Conservation (phyloP, 2,113 vertebrate genomes). For the Corydoras maculifer region DNA sequence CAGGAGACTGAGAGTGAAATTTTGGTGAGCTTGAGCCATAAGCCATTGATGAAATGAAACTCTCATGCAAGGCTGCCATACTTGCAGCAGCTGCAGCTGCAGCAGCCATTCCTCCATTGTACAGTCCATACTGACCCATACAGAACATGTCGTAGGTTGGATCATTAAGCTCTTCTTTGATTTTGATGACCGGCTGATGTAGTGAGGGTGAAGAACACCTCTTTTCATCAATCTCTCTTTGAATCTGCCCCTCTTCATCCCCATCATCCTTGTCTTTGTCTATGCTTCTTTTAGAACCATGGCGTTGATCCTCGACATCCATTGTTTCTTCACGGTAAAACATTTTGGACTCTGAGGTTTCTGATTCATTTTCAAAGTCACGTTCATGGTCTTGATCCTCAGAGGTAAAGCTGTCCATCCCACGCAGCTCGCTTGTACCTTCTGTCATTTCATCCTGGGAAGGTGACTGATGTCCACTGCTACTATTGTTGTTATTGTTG, state of each 20-base stretch:
- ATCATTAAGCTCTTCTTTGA: constrained; percentile 94
- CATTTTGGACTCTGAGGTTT: constrained; percentile 89
- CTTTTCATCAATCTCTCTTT: constrained; percentile 78
- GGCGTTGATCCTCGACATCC: constrained; percentile 75
- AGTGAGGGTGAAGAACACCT: constrained; percentile 73
- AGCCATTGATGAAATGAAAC: constrained; percentile 88
- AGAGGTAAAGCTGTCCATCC: constrained; percentile 92
- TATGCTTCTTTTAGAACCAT: constrained; percentile 41
- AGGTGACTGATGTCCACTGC: constrained; percentile 84
- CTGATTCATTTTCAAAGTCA: constrained; percentile 97
- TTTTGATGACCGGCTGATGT: constrained; percentile 83
- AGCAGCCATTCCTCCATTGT: constrained; percentile 82
- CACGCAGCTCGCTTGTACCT: constrained; percentile 74
- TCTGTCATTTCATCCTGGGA: constrained; percentile 93
- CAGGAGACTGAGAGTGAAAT: constrained; percentile 85
- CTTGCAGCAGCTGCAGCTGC: constrained; percentile 79
- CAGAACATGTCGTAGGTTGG: constrained; percentile 99
- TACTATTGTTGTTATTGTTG: constrained; percentile 81
- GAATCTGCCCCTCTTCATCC: constrained; percentile 55
- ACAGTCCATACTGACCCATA: constrained; percentile 97
- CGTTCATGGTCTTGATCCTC: constrained; percentile 95
- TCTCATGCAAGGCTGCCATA: constrained; percentile 94
- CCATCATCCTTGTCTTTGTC: constrained; percentile 52
- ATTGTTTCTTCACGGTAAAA: constrained; percentile 82
- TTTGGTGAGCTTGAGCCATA: constrained; percentile 92